Evolutionary conservation across 2,797 vertebrate genomes (phyloP).

Genomic region (Picus viridis): DNA sequence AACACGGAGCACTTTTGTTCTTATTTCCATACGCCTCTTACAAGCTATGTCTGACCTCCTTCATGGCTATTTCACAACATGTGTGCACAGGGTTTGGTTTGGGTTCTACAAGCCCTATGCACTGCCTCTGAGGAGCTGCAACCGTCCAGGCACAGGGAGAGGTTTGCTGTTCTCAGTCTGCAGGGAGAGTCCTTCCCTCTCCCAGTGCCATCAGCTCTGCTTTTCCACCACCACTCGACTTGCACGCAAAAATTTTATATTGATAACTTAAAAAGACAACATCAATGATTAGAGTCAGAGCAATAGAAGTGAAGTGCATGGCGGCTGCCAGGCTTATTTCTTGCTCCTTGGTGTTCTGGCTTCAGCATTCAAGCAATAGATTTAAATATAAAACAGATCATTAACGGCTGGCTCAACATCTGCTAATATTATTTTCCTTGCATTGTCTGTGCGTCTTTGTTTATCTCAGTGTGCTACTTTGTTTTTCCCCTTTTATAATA

Average conservation of each 20-base stretch:
- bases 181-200: not conserved
- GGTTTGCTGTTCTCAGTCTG: not conserved
- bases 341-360: conserved; percentile 64
- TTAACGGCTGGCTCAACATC: conserved; percentile 76
- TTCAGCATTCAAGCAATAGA: conserved; percentile 60
- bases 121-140: not conserved
- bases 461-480: conserved; percentile 74
- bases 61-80: not conserved
- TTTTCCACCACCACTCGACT: not conserved
- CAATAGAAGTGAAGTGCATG: conserved; percentile 60
- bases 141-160: not conserved
- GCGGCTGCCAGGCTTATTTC: conserved; percentile 63
- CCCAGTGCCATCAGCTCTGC: not conserved
- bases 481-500: conserved; percentile 72
- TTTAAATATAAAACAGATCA: conserved; percentile 77
- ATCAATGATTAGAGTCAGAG: conserved; percentile 32
- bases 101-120: not conserved
- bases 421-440: conserved; percentile 77
- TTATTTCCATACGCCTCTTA: not conserved
- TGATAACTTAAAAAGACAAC: conserved; percentile 44
- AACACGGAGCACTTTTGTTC: not conserved
- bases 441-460: conserved; percentile 75
- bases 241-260: not conserved
- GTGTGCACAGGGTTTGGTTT: not conserved
- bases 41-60: not conserved